Conservation (phyloP, 2,888 invertebrate species). For the Agriopis marginaria region DNA sequence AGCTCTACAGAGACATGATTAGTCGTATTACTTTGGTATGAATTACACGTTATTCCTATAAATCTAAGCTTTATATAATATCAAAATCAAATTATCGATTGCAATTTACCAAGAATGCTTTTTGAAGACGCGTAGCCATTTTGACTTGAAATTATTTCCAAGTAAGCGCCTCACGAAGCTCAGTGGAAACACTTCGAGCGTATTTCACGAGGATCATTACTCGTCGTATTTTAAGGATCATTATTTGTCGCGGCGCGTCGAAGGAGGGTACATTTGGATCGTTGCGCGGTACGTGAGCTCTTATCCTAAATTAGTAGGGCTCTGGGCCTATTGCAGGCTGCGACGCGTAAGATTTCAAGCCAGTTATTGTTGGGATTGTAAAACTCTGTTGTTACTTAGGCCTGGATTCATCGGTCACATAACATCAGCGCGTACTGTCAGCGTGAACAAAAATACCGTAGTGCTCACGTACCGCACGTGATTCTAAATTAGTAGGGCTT, state of each 20-base stretch:
- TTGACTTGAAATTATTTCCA: slow-evolving; percentile 31
- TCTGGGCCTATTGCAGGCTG: slow-evolving; percentile 63
- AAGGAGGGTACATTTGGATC: slow-evolving; percentile 65
- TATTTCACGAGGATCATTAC: slow-evolving; percentile 47
- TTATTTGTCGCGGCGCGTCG: slow-evolving; percentile 63
- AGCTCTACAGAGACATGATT: no score
- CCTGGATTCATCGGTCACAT: no score
- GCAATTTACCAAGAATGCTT: background rate
- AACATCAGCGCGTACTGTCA: no score
- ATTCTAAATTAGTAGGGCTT: slow-evolving; percentile 75
- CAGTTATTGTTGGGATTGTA: background rate
- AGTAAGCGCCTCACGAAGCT: slow-evolving; percentile 29
- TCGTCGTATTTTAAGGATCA: slow-evolving; percentile 44
- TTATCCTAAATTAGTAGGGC: slow-evolving; percentile 78
- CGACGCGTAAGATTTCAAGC: slow-evolving; percentile 62
- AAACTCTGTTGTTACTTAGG: background rate
- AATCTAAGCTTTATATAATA: background rate
- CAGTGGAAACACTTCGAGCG: slow-evolving; percentile 52
- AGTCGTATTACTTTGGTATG: no score
- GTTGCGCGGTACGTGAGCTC: slow-evolving; percentile 74
- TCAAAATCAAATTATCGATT: background rate
- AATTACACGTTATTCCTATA: no score
- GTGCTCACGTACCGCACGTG: no score
- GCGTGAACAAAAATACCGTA: no score
- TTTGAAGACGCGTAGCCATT: slow-evolving; percentile 29